Base-by-base conservation (phyloP, 2,113 vertebrate genomes). In the Stigmatopora argus region DNA sequence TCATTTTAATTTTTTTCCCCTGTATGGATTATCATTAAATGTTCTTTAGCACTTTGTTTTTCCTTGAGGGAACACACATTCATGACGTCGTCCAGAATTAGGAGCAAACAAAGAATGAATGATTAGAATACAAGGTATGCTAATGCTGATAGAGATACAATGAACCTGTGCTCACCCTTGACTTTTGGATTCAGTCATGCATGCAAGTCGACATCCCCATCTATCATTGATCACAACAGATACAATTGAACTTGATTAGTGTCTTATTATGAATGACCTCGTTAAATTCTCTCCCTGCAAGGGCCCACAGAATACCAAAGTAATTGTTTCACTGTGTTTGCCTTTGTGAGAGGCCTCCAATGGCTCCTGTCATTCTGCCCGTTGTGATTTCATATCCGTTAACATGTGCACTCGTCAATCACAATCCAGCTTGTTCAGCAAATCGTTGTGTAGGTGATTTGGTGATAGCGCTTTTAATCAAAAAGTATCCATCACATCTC, bases 241-340 rank as follows among this genome's bases (percentile, higher is more conserved):
- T 79, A 75, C 62, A 31, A 73, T 69, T 69, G 45, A 26, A 72
- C 0, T 3, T 26, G 47, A 72, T 77, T 56, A 48, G 73, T 79
- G 62, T 64, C 48, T 59, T 51, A 64, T 74, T 62, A 47, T 47
- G 47, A 83, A 70, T 73, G 49, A 74, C 72, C 59, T 77, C 23
- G 62, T 83, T 74, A 74, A 70, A 55, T 10, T 78, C 34, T 62
- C 49, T 49, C 26, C 31, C 47, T 65, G 71, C 68, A 73, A 78
- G 71, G 69, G 59, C 75, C 65, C 59, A 78, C 64, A 78, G 60
- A 78, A 83, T 81, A 75, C 73, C 77, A 71, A 46, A 57, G 61
- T 79, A 82, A 85, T 84, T 78, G 81, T 81, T 85, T 87, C 83
- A 83, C 67, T 72, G 73, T 88, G 75, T 77, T 77, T 15, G 44